Base-by-base conservation (phyloP, 2,888 invertebrate species). In the Acanthosepion pharaonis region DNA sequence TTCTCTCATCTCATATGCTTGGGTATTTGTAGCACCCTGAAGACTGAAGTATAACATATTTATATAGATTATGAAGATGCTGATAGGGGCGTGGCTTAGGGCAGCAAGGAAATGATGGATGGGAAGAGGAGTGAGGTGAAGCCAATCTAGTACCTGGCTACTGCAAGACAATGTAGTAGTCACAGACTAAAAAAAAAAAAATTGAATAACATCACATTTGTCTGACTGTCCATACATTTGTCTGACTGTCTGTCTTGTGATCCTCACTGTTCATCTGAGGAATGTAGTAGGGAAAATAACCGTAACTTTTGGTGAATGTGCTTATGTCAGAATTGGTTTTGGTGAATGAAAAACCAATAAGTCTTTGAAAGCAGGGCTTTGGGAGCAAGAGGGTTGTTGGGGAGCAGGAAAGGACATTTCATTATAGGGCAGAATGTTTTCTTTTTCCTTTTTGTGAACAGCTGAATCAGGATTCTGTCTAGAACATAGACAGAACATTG, bases 121-220 rank as follows among this genome's bases (percentile, higher is more conserved):
- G 8, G 8, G 8, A 78, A 28, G n/a, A n/a, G 28, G 78, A 8
- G 28, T 28, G 78, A 8, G n/a, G 8, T 78, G 78, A 78, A 78
- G 78, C 78, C 78, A 55, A 78, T 78, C 78, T 78, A 78, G 78
- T 78, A 78, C n/a, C 78, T 78, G 78, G 28, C 78, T 28, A 78
- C 78, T 78, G n/a, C 78, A 28, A 78, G 28, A n/a, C 78, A 78
- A 78, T 78, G 78, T 78, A 78, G 78, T 78, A 28, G 28, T n/a
- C 78, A 78, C 78, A 78, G 78, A 78, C 92, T 49, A 92, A 92
- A 92, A 92, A 18, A 33, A 33, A 92, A n/a, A 33, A 92, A 25
- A 92, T 15, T 28, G 6, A 92, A 92, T 28, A 28, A 42, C 8
- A 33, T 33, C 9, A n/a, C 42, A 33, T n/a, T n/a, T 33, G 33